phyloP scores from a whole-genome alignment of 2,888 invertebrate genomes.

The Eueremaeus valkanovi region DNA sequence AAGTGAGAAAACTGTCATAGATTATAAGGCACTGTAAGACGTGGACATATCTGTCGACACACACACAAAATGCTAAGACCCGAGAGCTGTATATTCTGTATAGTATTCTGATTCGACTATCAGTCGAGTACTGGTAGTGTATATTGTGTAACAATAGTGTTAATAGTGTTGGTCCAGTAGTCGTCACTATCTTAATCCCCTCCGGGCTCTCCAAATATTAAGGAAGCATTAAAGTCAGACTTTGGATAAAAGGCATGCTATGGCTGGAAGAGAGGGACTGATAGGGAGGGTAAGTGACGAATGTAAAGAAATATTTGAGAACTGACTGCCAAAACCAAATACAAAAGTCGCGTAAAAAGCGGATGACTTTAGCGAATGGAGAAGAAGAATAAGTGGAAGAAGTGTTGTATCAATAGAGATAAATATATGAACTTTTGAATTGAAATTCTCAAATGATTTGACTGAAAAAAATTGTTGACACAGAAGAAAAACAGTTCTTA shows the following conservation, averaged over 20 bases:
- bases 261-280: background rate
- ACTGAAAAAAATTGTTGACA: constrained; percentile 12
- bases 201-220: constrained; percentile 1
- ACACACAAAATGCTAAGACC: too few species aligned
- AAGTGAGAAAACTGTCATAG: too few species aligned
- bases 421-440: constrained; percentile 7
- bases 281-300: background rate
- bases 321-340: constrained; percentile 15
- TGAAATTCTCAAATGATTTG: background rate
- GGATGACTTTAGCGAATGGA: background rate
- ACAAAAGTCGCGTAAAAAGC: background rate
- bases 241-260: background rate
- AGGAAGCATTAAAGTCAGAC: constrained; percentile 19
- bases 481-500: too few species aligned
- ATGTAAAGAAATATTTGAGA: background rate
- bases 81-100: too few species aligned
- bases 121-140: too few species aligned
- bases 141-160: background rate
- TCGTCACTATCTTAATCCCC: constrained; percentile 20
- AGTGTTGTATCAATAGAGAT: constrained; percentile 6
- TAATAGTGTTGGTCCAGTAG: background rate
- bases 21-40: too few species aligned
- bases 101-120: too few species aligned
- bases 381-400: background rate
- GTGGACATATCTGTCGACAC: too few species aligned